Evolutionary conservation across 2,113 vertebrate species (phyloP), one percentile per base, ranked within the genome.

Genomic region (Mola mola): DNA sequence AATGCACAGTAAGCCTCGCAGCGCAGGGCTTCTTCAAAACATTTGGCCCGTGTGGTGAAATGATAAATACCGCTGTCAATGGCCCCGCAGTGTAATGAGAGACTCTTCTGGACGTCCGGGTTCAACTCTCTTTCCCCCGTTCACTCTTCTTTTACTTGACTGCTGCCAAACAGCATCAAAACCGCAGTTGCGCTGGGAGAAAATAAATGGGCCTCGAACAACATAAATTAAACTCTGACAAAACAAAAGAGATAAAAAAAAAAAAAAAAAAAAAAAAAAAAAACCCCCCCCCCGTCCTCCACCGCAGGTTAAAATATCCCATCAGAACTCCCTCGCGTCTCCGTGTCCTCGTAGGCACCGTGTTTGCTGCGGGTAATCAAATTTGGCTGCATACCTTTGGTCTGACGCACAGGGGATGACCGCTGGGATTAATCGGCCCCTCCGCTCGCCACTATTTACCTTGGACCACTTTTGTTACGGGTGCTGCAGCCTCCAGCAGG

Each of bases 401-500:
- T 60, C 70, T 87, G 86, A 88, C 61, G 80, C 81, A 68, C 72
- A 74, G 61, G 72, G 82, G 82, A 72, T 79, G 74, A 73, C 79
- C 82, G 11, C 55, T 65, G 85, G 83, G 85, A 85, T 88, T 85
- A 76, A 74, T 40, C 66, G 60, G 65, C 59, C 55, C 25, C 63
- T 78, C 44, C 72, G 48, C 40, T 61, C 63, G 60, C 48, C 51
- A 20, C 56, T 83, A 17, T 84, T 87, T 82, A 82, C 79, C 85
- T 87, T 79, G 83, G 82, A 81, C 20, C 48, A 75, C 74, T 79
- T 66, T 72, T 74, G 67, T 79, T 88, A 82, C 83, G 79, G 79
- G 81, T 52, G 75, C 76, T 78, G n/a, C 68, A 55, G 66, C 85
- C 63, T 90, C 90, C 89, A 90, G 88, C 51, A 90, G 90, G 89